phyloP scores from a whole-genome alignment of 2,797 vertebrate species.

The Malacoctenus gilli region DNA sequence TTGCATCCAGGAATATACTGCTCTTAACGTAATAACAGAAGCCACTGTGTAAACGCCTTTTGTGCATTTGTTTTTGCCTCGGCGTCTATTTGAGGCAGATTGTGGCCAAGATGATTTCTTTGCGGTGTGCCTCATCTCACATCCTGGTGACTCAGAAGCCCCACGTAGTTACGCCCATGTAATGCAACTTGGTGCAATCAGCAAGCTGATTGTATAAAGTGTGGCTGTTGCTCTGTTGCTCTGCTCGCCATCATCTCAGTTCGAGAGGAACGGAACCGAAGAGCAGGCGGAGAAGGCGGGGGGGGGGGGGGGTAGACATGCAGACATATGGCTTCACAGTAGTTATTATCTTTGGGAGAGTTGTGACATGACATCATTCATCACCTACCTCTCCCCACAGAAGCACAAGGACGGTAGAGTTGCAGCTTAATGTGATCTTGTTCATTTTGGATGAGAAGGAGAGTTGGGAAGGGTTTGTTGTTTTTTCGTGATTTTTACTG shows the following conservation, averaged over 20 bases:
- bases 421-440: not conserved
- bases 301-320: conserved; percentile 5
- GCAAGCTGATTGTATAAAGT: conserved; percentile 30
- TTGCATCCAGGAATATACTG: conserved; percentile 22
- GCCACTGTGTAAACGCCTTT: conserved; percentile 32
- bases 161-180: conserved; percentile 48
- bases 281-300: not conserved
- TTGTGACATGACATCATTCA: conserved; percentile 21
- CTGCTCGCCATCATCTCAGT: conserved; percentile 26
- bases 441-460: not conserved
- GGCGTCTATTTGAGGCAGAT: conserved; percentile 38
- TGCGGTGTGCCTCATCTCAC: conserved; percentile 50
- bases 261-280: conserved; percentile 9
- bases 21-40: conserved; percentile 30
- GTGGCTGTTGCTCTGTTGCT: conserved; percentile 31
- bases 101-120: conserved; percentile 45
- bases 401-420: not conserved
- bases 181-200: conserved; percentile 54
- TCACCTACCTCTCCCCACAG: conserved; percentile 2
- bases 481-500: no score
- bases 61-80: conserved; percentile 7
- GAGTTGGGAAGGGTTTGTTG: not conserved
- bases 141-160: conserved; percentile 54
- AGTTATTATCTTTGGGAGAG: conserved; percentile 17
- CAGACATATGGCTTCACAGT: conserved; percentile 8